These are phyloP conservation scores for Ophioderma brevispina DNA, from an alignment of 35 echinoderm and acorn worm species.

Conservation along the genomic window DNA sequence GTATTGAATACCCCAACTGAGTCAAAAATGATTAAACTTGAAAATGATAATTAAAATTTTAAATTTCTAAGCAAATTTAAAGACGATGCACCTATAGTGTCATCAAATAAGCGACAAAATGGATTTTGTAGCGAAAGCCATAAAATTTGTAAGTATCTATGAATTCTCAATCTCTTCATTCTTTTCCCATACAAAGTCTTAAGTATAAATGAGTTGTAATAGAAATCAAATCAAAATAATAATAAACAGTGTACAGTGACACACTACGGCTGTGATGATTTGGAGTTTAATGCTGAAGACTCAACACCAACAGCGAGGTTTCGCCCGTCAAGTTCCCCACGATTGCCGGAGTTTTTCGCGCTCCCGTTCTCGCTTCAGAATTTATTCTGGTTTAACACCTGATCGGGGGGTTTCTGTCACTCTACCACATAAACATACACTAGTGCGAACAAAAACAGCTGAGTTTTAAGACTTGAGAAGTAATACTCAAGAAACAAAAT, in stretches of 20 bases:
- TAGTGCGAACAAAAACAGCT: not conserved
- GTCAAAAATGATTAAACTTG: too few species aligned
- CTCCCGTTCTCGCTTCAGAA: not conserved
- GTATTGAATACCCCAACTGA: too few species aligned
- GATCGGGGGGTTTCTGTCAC: not conserved
- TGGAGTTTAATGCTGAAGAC: not conserved
- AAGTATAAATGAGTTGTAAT: not conserved
- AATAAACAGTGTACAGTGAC: not conserved
- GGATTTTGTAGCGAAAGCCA: too few species aligned
- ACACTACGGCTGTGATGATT: not conserved
- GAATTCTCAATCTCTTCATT: too few species aligned
- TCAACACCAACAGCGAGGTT: not conserved
- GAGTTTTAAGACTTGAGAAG: not conserved
- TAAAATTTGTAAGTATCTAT: too few species aligned
- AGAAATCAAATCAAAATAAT: not conserved
- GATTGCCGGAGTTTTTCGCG: not conserved
- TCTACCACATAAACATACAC: not conserved
- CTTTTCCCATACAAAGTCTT: too few species aligned
- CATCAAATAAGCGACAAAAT: too few species aligned
- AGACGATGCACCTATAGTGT: too few species aligned
- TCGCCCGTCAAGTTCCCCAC: conserved; percentile 1
- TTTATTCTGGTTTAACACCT: conserved; percentile 2
- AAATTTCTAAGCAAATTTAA: too few species aligned
- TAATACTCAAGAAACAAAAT: not conserved
- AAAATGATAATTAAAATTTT: too few species aligned